These are phyloP conservation scores for Lateolabrax maculatus DNA, from an alignment of 2,797 vertebrate species.

Conservation along the genomic window DNA sequence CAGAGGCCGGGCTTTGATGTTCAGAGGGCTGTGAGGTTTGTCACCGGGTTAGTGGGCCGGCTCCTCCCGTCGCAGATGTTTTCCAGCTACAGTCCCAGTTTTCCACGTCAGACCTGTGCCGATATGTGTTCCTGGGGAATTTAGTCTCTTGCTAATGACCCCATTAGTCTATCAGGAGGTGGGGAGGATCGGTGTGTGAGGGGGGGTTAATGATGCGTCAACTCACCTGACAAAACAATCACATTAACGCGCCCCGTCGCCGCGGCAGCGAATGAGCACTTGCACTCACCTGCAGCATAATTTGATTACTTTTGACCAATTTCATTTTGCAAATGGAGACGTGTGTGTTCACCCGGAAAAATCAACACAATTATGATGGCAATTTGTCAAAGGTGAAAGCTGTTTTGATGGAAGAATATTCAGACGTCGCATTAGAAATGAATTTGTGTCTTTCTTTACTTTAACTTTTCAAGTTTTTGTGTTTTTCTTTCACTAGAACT, in stretches of 20 bases:
- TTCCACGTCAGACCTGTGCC: constrained; percentile 9
- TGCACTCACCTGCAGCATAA: constrained; percentile 76
- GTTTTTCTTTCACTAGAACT: background rate
- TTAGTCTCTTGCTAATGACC: constrained; percentile 62
- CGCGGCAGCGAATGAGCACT: constrained; percentile 63
- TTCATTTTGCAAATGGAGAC: constrained; percentile 74
- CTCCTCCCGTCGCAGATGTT: constrained; percentile 57
- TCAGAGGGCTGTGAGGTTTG: background rate
- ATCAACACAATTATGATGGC: constrained; percentile 62
- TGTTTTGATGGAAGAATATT: constrained; percentile 47
- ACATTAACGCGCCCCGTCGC: constrained; percentile 75
- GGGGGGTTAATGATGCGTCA: constrained; percentile 73
- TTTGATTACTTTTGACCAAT: constrained; percentile 82
- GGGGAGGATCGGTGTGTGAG: background rate
- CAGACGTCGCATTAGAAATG: constrained; percentile 32
- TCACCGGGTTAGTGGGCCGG: constrained; percentile 14
- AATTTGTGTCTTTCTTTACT: constrained; percentile 11
- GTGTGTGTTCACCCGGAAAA: constrained; percentile 58
- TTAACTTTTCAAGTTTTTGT: background rate
- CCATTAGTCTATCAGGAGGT: constrained; percentile 63
- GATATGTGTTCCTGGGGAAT: constrained; percentile 38
- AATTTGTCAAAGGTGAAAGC: constrained; percentile 69
- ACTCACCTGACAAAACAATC: constrained; percentile 81
- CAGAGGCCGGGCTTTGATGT: constrained; percentile 50
- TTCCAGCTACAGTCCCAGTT: constrained; percentile 44